Percentiles rank a stretch among this genome's conserved stretches.
phyloP scores from a whole-genome alignment of 2,113 vertebrate species.

The Ageneiosus marmoratus region DNA sequence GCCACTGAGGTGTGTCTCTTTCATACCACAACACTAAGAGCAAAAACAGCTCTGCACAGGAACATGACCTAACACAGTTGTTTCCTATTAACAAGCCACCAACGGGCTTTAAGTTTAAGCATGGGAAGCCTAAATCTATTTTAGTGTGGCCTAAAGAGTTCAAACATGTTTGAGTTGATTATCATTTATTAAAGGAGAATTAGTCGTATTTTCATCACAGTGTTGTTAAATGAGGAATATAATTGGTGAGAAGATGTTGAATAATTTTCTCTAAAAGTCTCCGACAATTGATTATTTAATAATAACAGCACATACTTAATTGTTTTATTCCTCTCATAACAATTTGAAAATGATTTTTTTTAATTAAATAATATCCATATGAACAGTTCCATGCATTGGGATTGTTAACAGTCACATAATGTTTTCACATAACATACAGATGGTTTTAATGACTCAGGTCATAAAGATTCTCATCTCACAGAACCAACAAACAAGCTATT shows the following conservation, averaged over 20 bases:
- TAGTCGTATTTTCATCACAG: not conserved
- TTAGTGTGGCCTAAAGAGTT: not conserved
- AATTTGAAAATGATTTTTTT: not conserved
- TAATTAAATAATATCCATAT: not conserved
- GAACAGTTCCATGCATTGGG: not conserved
- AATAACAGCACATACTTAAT: not conserved
- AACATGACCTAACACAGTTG: slow-evolving; percentile 43
- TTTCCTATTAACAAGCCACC: slow-evolving; percentile 48
- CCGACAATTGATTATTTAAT: not conserved
- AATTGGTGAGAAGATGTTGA: not conserved
- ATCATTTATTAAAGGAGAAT: slow-evolving; percentile 31
- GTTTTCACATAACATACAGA: not conserved
- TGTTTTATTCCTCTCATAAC: not conserved
- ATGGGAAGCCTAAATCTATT: not conserved
- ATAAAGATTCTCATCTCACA: not conserved
- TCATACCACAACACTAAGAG: slow-evolving; percentile 32
- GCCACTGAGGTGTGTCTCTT: slow-evolving; percentile 48
- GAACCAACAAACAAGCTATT: not conserved
- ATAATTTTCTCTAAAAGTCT: not conserved
- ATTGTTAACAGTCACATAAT: not conserved
- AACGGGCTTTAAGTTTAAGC: slow-evolving; percentile 19
- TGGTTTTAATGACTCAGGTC: not conserved
- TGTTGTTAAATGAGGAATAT: not conserved
- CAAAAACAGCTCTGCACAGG: slow-evolving; percentile 21
- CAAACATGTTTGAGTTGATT: slow-evolving; percentile 25